phyloP scores from a whole-genome alignment of 2,113 vertebrate genomes.

The Macaca mulatta region DNA sequence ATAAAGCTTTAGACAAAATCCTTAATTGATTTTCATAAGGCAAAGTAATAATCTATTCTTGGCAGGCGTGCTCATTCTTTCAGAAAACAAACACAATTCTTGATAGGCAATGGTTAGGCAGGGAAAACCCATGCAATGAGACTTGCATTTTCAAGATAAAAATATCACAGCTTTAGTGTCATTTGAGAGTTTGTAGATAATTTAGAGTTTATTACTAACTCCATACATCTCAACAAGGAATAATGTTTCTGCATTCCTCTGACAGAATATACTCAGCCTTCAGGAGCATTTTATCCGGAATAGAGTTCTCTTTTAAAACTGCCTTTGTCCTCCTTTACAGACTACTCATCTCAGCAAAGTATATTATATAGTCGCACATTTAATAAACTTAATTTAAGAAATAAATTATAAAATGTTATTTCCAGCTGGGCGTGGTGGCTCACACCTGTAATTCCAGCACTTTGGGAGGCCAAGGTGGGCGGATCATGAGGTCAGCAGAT shows the following conservation, averaged over 20 bases:
- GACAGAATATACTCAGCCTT: neutral
- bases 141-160: constrained; percentile 65
- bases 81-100: constrained; percentile 40
- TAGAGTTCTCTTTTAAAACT: neutral
- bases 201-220: constrained; percentile 56
- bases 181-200: constrained; percentile 58
- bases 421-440: neutral
- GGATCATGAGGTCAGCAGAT: no score
- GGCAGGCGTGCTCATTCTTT: constrained; percentile 32
- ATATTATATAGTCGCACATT: neutral
- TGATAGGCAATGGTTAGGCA: neutral
- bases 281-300: neutral
- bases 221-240: constrained; percentile 41
- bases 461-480: no score
- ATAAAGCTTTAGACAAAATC: constrained; percentile 65
- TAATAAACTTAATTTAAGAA: neutral
- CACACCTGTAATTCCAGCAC: no score
- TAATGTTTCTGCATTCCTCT: neutral
- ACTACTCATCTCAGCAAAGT: neutral
- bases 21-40: constrained; percentile 74
- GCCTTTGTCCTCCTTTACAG: constrained; percentile 8
- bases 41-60: constrained; percentile 63
- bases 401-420: neutral
- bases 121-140: constrained; percentile 2
- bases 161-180: constrained; percentile 9